Evolutionary conservation across 2,113 vertebrate species (phyloP).

Genomic region (Ctenomys sociabilis): DNA sequence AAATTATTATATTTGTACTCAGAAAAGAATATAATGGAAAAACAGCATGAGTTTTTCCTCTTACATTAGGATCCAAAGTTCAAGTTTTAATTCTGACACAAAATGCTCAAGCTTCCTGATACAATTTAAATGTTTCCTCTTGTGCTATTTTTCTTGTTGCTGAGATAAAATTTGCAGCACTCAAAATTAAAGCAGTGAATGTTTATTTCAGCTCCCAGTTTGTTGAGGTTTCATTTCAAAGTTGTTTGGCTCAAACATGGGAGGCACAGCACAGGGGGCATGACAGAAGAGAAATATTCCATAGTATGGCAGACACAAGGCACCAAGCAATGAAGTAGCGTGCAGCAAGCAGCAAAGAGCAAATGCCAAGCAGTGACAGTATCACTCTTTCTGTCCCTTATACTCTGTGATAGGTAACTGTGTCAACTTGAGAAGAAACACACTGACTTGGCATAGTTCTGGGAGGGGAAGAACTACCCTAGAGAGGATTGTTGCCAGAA

Average conservation of each 20-base stretch:
- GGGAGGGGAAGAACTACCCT: background rate
- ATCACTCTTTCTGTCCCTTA: background rate
- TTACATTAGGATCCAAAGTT: conserved; percentile 49
- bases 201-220: background rate
- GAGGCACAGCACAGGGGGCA: background rate
- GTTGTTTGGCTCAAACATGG: background rate
- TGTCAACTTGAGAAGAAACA: background rate
- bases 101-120: background rate
- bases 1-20: conserved; percentile 9
- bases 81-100: conserved; percentile 54
- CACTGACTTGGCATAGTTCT: background rate
- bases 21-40: conserved; percentile 48
- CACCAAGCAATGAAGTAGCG: background rate
- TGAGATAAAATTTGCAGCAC: background rate
- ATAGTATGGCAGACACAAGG: background rate
- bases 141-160: background rate
- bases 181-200: background rate
- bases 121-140: background rate
- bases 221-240: background rate
- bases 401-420: background rate
- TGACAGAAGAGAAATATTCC: background rate
- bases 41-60: background rate
- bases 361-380: background rate
- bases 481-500: background rate
- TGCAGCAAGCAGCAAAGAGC: background rate